Evolutionary conservation across 2,888 invertebrate genomes (phyloP).

Genomic region (Philopedon plagiatum): DNA sequence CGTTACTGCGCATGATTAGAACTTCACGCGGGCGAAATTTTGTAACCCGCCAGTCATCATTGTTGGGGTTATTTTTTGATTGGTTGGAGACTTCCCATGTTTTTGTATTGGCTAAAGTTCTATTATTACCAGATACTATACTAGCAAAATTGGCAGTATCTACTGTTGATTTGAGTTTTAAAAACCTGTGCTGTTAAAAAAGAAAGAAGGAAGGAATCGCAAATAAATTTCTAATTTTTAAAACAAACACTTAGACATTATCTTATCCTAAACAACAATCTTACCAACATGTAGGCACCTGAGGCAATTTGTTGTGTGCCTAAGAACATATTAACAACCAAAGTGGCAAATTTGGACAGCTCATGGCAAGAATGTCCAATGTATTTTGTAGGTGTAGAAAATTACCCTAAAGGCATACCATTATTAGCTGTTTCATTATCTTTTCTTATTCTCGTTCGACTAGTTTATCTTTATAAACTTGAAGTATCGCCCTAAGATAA

Average conservation of each 20-base stretch:
- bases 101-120: no score
- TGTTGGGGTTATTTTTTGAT: no score
- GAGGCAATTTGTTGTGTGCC: background rate
- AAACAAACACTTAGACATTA: background rate
- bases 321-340: background rate
- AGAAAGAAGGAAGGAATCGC: background rate
- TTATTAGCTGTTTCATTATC: constrained; percentile 25
- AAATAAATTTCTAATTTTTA: background rate
- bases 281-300: background rate
- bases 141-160: no score
- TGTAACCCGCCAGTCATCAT: no score
- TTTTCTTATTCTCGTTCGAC: constrained; percentile 30
- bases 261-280: background rate
- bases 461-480: constrained; percentile 23
- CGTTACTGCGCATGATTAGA: no score
- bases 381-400: constrained; percentile 43
- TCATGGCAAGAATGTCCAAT: constrained; percentile 28
- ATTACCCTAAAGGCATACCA: constrained; percentile 22
- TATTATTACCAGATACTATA: no score
- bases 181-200: no score
- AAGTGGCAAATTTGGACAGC: constrained; percentile 18
- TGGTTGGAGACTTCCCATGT: no score
- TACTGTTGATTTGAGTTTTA: no score
- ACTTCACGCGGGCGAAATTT: no score
- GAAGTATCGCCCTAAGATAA: constrained; percentile 1